A percentile compares a stretch with the other conserved stretches of the same genome.
Evolutionary conservation across 2,797 vertebrate genomes (phyloP).

Genomic region (Pampus argenteus): DNA sequence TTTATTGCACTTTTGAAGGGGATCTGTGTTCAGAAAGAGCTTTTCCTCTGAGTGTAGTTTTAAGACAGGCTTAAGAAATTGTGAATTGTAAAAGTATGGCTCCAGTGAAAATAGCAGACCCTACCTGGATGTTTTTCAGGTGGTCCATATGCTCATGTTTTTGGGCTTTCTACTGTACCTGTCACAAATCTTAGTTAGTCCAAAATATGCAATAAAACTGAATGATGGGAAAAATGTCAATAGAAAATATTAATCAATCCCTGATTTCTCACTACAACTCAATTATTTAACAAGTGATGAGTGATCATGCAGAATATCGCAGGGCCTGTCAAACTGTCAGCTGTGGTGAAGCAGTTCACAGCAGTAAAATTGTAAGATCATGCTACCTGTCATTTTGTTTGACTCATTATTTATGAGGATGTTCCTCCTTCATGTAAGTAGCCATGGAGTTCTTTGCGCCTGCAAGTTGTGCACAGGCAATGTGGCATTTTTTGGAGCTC

Average conservation of each 20-base stretch:
- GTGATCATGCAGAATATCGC: slow-evolving; percentile 16
- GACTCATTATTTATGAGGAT: slow-evolving; percentile 29
- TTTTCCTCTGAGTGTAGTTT: too few relatives aligned
- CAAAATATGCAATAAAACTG: background rate
- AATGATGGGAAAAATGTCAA: background rate
- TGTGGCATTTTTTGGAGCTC: background rate
- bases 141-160: background rate
- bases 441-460: background rate
- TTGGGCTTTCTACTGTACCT: background rate
- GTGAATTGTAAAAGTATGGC: too few relatives aligned
- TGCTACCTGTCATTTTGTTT: slow-evolving; percentile 20
- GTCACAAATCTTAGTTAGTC: background rate
- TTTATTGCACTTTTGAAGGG: too few relatives aligned
- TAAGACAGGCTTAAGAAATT: too few relatives aligned
- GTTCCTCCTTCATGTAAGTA: slow-evolving; percentile 11
- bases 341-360: slow-evolving; percentile 9
- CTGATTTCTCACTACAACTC: background rate
- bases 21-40: too few relatives aligned
- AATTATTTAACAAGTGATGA: slow-evolving; percentile 5
- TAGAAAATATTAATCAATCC: background rate
- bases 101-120: background rate
- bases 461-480: slow-evolving; percentile 15
- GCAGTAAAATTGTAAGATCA: slow-evolving; percentile 2
- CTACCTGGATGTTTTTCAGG: background rate
- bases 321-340: slow-evolving; percentile 30